phyloP scores from a whole-genome alignment of 2,113 vertebrate genomes.

The Sinocyclocheilus anshuiensis region DNA sequence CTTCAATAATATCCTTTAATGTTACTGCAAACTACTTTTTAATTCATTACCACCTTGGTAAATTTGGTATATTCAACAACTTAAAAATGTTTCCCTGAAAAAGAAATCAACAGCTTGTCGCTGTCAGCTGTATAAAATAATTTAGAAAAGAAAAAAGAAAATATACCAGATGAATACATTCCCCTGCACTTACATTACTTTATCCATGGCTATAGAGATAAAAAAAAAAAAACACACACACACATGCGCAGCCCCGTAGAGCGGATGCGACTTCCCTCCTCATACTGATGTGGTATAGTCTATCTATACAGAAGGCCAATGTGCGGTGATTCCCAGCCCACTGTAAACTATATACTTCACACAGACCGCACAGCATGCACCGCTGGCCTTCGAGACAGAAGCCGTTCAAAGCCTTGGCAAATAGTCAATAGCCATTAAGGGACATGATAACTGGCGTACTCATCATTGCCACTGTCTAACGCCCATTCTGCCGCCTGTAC shows the following conservation, averaged over 20 bases:
- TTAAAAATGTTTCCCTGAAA: neutral
- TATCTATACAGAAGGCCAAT: constrained; percentile 4
- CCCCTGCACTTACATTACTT: neutral
- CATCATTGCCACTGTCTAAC: constrained; percentile 19
- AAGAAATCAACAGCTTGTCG: neutral
- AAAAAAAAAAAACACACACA: too few relatives aligned
- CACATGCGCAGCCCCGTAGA: too few relatives aligned
- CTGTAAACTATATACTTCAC: neutral
- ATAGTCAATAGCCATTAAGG: constrained; percentile 16
- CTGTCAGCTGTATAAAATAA: neutral
- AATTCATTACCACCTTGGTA: neutral
- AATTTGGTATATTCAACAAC: neutral
- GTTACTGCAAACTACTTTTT: neutral
- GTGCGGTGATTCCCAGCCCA: neutral
- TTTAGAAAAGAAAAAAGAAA: neutral
- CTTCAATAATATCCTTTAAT: neutral
- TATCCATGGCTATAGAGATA: neutral
- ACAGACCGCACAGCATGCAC: neutral
- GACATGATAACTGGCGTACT: neutral
- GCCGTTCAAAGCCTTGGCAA: neutral
- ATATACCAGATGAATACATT: neutral
- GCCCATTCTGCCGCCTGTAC: neutral
- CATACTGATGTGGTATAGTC: neutral
- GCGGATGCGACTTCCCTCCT: neutral
- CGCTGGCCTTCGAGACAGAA: neutral